Percentiles rank a stretch among this genome's conserved stretches.
Evolutionary conservation across 2,888 invertebrate species (phyloP).

Genomic region (Scelioninae gen. 1): DNA sequence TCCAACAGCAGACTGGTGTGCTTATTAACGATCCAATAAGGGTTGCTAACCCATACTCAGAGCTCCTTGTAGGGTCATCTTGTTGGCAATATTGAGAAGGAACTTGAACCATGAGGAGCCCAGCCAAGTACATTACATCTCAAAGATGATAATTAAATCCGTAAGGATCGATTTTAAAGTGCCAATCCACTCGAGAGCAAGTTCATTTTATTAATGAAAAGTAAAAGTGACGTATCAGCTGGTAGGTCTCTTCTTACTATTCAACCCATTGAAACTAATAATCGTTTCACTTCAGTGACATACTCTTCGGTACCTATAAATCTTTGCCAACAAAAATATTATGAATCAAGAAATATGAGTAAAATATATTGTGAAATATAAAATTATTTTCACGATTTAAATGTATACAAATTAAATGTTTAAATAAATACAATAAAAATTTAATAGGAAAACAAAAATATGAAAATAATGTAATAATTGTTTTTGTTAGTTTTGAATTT

Average conservation of each 20-base stretch:
- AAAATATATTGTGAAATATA: no score
- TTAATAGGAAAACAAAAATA: no score
- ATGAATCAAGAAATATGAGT: no score
- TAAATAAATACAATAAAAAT: no score
- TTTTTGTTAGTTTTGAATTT: no score
- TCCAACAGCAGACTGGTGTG: conserved; percentile 22
- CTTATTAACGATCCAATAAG: conserved; percentile 49
- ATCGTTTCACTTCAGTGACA: no score
- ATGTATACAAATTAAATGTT: no score
- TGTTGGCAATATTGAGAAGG: conserved; percentile 43
- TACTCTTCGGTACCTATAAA: no score
- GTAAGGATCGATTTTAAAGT: conserved; percentile 29
- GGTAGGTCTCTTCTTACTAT: neutral
- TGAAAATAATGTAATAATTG: no score
- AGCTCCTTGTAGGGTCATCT: conserved; percentile 43
- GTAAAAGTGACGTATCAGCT: conserved; percentile 17
- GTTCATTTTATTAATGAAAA: conserved; percentile 21
- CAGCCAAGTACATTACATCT: conserved; percentile 26
- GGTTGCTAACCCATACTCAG: conserved; percentile 17
- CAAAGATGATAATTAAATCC: conserved; percentile 46
- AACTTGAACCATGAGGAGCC: conserved; percentile 47
- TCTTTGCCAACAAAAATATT: no score
- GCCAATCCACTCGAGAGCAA: conserved; percentile 1
- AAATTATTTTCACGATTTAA: no score
- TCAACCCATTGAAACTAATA: no score